Base-by-base conservation (phyloP, 2,888 invertebrate genomes). In the Esperia sulphurella region DNA sequence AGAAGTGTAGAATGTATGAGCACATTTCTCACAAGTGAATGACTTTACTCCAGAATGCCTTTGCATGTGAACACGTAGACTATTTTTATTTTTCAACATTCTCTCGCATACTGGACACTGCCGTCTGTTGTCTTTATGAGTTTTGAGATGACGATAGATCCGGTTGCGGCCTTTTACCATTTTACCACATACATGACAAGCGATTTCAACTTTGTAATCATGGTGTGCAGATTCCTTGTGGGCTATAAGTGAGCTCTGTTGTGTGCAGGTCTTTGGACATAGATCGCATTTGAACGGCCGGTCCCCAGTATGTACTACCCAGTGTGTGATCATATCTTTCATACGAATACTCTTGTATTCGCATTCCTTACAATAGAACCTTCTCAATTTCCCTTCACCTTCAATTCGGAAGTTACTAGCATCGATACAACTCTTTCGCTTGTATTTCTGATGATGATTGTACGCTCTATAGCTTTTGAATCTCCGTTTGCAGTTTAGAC, bases 181-280 rank as follows among this genome's bases (percentile, higher is more conserved):
- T 59, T 83, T 83, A 0, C 87, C 87, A 41, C 87, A 87, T 14
- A 65, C 68, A 6, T 81, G 74, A 49, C 87, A 87, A 1, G 80
- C 80, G 3, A 70, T 61, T 58, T 79, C 74, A 1, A 63, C 49
- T 38, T 55, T 55, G 35, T 66, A 75, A 0, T 68, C 57, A 10
- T 78, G 69, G 46, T 87, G 87, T 0, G 54, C 52, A 0, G 50
- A 31, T 55, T 86, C 85, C 48, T 70, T 69, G 47, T 87, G 87
- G 0, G 59, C 52, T 33, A 74, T 65, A 0, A 86, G 58, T 0
- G 81, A 75, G 21, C 76, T 68, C 0, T 62, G 65, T 48, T 88
- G 87, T 0, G 80, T 73, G 31, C 71, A 87, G 1, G 56, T 52
- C 42, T 65, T 77, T 0, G 48, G 50, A 48, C 87, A 88, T 14